Base-by-base conservation (phyloP, 2,797 vertebrate genomes). In the Silurus lanzhouensis region DNA sequence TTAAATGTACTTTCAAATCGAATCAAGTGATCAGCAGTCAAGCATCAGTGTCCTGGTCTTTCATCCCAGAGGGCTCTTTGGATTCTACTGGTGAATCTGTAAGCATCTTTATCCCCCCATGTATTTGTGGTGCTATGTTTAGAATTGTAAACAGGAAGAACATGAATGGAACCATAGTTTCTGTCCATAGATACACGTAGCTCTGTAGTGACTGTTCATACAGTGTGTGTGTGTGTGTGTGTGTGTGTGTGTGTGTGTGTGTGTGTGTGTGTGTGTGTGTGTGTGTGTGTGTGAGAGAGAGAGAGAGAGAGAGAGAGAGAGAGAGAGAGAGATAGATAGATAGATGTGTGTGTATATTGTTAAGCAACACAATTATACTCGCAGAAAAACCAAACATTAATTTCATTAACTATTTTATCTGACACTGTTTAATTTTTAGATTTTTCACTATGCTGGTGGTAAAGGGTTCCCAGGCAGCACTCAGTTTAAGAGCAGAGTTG, bases 1-100 rank as follows among this genome's bases (percentile, higher is more conserved):
- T 99, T 5, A 91, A 92, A 0, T 99, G 98, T 91, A 96, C 92
- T 0, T 99, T 99, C 85, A 96, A 94, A 57, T 97, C 97, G 0
- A 90, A 85, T 0, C 92, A 96, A 13, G 94, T 95, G 46, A 94
- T 97, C 58, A 95, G 95, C 89, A 95, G 91, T 1, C 6, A 38
- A 64, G 95, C 96, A 0, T 90, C 95, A 0, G 95, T 97, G 57
- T 93, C 95, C 57, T 98, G 97, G 98, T 96, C 89, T 55, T 99
- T 97, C 85, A 95, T 95, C 74, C 94, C 96, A 0, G 95, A 94
- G 80, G 95, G 93, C 88, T 95, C 1, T 6, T 88, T 78, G 89
- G 92, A 89, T 58, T 84, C 6, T 83, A 14, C 92, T 0, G 91
- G 67, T 10, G 55, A 61, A 64, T 13, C 93, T 85, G 95, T 96